Conservation (phyloP, 2,888 invertebrate species). For the Agrotis ipsilon region DNA sequence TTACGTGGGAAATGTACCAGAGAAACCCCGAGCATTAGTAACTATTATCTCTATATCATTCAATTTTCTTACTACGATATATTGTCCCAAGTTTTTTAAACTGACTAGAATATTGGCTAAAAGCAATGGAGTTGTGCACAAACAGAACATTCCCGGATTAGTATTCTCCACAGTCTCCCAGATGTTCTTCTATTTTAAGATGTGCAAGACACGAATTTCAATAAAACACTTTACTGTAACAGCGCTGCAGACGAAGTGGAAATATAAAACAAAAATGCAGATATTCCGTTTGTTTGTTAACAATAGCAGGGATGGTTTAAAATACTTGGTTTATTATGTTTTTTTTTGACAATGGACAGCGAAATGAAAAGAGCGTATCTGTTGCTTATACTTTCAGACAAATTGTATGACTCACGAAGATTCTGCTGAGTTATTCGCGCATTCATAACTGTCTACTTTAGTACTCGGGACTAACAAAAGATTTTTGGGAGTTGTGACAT, state of each 20-base stretch:
- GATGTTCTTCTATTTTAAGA: slow-evolving; percentile 58
- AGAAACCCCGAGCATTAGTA: no score
- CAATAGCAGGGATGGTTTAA: slow-evolving; percentile 53
- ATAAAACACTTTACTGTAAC: slow-evolving; percentile 58
- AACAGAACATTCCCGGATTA: slow-evolving; percentile 47
- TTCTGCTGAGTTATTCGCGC: slow-evolving; percentile 27
- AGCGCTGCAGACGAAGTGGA: slow-evolving; percentile 38
- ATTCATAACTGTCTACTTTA: slow-evolving; percentile 30
- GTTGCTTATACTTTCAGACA: slow-evolving; percentile 48
- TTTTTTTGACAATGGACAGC: slow-evolving; percentile 47
- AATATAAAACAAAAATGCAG: slow-evolving; percentile 50
- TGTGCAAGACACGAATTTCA: slow-evolving; percentile 62
- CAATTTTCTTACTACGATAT: neutral
- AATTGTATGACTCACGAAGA: slow-evolving; percentile 48
- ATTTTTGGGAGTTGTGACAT: slow-evolving; percentile 11
- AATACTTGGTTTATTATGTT: slow-evolving; percentile 49
- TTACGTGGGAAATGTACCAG: no score
- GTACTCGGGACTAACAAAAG: slow-evolving; percentile 14
- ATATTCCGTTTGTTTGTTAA: slow-evolving; percentile 51
- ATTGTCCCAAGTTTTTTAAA: slow-evolving; percentile 14
- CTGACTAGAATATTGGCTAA: slow-evolving; percentile 38
- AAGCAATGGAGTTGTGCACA: slow-evolving; percentile 49
- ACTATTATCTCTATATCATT: neutral
- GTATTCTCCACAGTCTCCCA: slow-evolving; percentile 54
- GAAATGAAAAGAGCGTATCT: slow-evolving; percentile 52